Evolutionary conservation across 2,888 invertebrate species (phyloP).

Genomic region (Spodoptera littoralis): DNA sequence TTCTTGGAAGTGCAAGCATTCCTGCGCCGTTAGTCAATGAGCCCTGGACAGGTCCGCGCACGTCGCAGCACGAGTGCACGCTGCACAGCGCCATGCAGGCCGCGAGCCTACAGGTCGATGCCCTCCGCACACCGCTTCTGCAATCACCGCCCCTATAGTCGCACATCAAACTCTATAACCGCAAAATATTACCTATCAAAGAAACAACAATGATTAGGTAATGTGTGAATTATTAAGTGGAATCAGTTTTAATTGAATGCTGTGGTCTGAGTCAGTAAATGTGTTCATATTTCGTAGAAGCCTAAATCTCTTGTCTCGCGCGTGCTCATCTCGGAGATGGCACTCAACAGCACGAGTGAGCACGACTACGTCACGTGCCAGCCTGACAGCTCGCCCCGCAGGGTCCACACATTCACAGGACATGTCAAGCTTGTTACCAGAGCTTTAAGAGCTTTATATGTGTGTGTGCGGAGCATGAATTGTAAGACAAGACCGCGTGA

Average conservation of each 20-base stretch:
- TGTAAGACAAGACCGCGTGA: slow-evolving; percentile 2
- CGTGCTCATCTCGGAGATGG: slow-evolving; percentile 10
- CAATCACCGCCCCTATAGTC: slow-evolving; percentile 6
- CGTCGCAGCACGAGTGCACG: background rate
- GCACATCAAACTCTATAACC: background rate
- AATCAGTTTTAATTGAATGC: slow-evolving; percentile 4
- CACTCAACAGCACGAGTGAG: slow-evolving; percentile 1
- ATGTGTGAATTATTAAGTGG: background rate
- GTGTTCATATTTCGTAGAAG: slow-evolving; percentile 6
- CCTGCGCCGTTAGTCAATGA: slow-evolving; percentile 51
- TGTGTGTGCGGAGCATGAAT: background rate
- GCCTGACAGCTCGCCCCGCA: background rate
- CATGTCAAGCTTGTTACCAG: slow-evolving; percentile 21
- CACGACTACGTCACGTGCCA: too few species aligned
- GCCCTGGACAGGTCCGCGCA: slow-evolving; percentile 35
- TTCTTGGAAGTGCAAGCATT: slow-evolving; percentile 51
- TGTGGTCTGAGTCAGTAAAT: slow-evolving; percentile 8
- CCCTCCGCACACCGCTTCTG: slow-evolving; percentile 1
- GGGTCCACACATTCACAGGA: slow-evolving; percentile 5
- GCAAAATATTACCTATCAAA: slow-evolving; percentile 1
- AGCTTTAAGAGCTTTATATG: slow-evolving; percentile 3
- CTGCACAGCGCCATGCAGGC: background rate
- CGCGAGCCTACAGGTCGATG: slow-evolving; percentile 32
- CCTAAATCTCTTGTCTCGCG: background rate
- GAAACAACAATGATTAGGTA: slow-evolving; percentile 2